Conservation (phyloP, 1,140 invertebrate genomes). For the Lepidotrigona ventralis region DNA sequence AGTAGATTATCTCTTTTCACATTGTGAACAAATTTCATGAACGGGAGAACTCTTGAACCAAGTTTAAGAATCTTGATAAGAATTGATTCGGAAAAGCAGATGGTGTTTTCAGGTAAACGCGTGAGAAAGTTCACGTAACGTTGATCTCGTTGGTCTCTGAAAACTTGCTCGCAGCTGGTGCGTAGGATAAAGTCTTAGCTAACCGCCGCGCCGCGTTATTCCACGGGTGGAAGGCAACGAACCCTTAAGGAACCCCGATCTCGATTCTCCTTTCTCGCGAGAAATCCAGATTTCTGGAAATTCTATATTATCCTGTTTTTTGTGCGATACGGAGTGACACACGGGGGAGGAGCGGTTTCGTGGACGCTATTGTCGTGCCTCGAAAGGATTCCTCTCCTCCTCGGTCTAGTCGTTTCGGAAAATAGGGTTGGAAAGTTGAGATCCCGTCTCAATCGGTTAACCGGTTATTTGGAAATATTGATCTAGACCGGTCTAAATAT, state of each 20-base stretch:
- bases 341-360: slow-evolving; percentile 3
- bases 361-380: slow-evolving; percentile 39
- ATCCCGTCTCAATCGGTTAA: slow-evolving; percentile 59
- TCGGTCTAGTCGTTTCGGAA: slow-evolving; percentile 14
- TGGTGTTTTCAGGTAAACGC: slow-evolving; percentile 38
- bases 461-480: slow-evolving; percentile 74
- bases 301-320: slow-evolving; percentile 59
- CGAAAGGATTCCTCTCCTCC: slow-evolving; percentile 63
- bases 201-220: slow-evolving; percentile 47
- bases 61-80: background rate
- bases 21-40: background rate
- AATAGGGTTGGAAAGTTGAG: slow-evolving; percentile 65
- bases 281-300: slow-evolving; percentile 70
- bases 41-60: background rate
- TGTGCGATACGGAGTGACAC: slow-evolving; percentile 60
- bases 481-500: slow-evolving; percentile 71
- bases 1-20: background rate
- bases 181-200: slow-evolving; percentile 41
- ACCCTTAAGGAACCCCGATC: slow-evolving; percentile 61
- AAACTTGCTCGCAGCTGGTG: slow-evolving; percentile 53
- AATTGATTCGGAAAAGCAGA: slow-evolving; percentile 28
- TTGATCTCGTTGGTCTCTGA: slow-evolving; percentile 19
- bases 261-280: slow-evolving; percentile 47
- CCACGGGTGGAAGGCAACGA: slow-evolving; percentile 58
- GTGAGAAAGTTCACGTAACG: slow-evolving; percentile 68